A percentile compares a stretch with the other conserved stretches of the same genome.
phyloP scores from a whole-genome alignment of 2,797 vertebrate genomes.

The Pampus argenteus region DNA sequence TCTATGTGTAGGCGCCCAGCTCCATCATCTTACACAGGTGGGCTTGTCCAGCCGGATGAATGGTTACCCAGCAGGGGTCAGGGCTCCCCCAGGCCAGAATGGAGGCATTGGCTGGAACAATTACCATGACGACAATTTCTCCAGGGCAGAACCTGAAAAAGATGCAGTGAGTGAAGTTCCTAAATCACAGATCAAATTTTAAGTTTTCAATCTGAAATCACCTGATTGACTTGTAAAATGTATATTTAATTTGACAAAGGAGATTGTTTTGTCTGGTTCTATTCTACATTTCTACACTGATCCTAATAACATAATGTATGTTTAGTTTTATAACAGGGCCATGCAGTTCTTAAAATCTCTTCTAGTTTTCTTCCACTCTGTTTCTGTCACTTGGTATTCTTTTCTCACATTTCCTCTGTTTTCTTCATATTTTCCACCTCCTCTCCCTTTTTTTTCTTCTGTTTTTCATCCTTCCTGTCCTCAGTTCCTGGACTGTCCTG shows the following conservation, averaged over 20 bases:
- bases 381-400: constrained; percentile 16
- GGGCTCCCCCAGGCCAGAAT: constrained; percentile 86
- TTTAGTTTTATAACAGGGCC: background rate
- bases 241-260: background rate
- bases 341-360: background rate
- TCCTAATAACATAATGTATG: background rate
- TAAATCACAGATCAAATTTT: background rate
- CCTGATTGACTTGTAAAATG: background rate
- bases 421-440: constrained; percentile 5
- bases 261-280: background rate
- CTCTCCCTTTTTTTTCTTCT: background rate
- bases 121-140: constrained; percentile 88
- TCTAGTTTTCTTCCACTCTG: background rate
- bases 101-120: constrained; percentile 89
- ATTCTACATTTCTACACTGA: background rate
- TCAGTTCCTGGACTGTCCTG: constrained; percentile 87
- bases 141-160: constrained; percentile 82
- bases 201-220: background rate
- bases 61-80: constrained; percentile 87
- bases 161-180: constrained; percentile 88
- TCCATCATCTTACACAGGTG: constrained; percentile 95
- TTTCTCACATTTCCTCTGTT: constrained; percentile 6
- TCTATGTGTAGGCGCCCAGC: constrained; percentile 89
- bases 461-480: constrained; percentile 45
- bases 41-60: constrained; percentile 92